These are phyloP conservation scores for Nansenia antarctica DNA, from an alignment of 2,113 vertebrate genomes.

Conservation along the genomic window DNA sequence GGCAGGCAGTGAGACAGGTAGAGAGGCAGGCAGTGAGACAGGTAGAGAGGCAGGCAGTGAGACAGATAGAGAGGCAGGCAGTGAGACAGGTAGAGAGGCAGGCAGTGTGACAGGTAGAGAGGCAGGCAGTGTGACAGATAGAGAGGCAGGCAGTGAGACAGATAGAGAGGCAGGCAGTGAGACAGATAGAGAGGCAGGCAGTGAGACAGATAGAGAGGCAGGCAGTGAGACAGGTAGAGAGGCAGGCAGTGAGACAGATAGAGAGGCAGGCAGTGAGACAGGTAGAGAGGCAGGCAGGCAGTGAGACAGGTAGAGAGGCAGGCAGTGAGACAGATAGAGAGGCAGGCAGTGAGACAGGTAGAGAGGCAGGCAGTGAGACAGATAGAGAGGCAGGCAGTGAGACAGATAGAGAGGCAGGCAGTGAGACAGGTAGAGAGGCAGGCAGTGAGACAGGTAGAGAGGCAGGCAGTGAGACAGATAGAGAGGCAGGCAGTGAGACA, in stretches of 20 bases:
- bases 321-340: conserved; percentile 30
- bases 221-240: neutral
- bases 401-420: neutral
- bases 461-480: neutral
- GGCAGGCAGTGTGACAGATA: neutral
- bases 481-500: neutral
- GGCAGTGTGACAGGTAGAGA: too few relatives aligned
- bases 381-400: neutral
- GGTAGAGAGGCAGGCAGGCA: conserved; percentile 41
- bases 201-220: neutral
- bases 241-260: conserved; percentile 24
- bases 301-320: neutral
- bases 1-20: neutral
- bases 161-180: too few relatives aligned
- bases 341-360: neutral
- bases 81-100: neutral
- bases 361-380: neutral
- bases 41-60: conserved; percentile 32
- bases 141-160: neutral
- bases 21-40: neutral
- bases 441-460: too few relatives aligned
- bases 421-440: neutral
- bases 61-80: too few relatives aligned
- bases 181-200: neutral
- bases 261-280: conserved; percentile 12